Percentiles rank a stretch among this genome's conserved stretches.
Evolutionary conservation across 2,797 vertebrate species (phyloP).

Genomic region (Sebastes steindachneri): DNA sequence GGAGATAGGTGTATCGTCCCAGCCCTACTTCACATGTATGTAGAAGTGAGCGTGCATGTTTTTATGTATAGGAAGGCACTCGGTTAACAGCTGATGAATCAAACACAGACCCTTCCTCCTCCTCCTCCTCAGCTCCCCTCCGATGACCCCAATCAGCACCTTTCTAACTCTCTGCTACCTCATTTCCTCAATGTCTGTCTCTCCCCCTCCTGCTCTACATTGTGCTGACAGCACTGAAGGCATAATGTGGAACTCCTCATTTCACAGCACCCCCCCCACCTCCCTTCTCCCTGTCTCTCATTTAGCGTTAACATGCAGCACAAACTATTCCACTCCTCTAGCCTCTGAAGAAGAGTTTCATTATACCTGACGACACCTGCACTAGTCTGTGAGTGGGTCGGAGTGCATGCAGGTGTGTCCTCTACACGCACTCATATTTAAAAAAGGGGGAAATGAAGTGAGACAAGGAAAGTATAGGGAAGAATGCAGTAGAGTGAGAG

Average conservation of each 20-base stretch:
- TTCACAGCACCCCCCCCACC: not conserved
- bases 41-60: not conserved
- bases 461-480: not conserved
- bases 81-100: constrained; percentile 33
- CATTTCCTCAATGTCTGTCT: constrained; percentile 20
- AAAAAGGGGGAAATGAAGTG: not conserved
- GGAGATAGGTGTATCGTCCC: not conserved
- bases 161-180: constrained; percentile 34
- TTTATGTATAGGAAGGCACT: not conserved
- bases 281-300: constrained; percentile 4
- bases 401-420: not conserved
- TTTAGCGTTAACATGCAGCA: constrained; percentile 41
- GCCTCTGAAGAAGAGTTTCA: constrained; percentile 14
- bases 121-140: constrained; percentile 9
- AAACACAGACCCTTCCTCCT: not conserved
- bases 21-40: not conserved
- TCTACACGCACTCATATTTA: not conserved
- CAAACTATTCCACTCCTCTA: constrained; percentile 15
- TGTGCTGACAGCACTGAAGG: constrained; percentile 40
- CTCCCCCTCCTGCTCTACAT: constrained; percentile 24
- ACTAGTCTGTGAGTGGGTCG: not conserved
- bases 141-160: constrained; percentile 62
- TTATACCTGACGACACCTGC: constrained; percentile 30
- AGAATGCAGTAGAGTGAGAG: not conserved
- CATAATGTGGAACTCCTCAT: constrained; percentile 27